Evolutionary conservation across 2,113 vertebrate genomes (phyloP), one percentile per base, ranked within the genome.

Genomic region (Aviceda subcristata): DNA sequence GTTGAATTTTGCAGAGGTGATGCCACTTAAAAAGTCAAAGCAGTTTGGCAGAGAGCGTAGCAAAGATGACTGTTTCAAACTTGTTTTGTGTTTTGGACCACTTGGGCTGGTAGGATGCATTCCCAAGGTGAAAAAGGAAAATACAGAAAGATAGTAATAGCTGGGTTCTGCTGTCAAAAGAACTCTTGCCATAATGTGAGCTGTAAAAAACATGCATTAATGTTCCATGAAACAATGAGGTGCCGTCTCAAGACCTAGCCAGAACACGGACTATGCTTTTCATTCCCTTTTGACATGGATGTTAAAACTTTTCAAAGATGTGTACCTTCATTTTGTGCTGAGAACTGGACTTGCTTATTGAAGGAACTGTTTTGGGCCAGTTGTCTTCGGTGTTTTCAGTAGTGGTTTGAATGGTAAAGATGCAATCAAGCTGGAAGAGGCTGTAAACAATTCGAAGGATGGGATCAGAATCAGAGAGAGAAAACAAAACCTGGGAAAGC

Each of bases 121-220:
- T 82, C 74, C 57, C 14, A 55, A 43, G 57, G 36, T 36, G n/a
- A 38, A 45, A 78, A 50, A 21, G 15, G 10, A 21, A 60, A 64
- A 23, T 7, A 15, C 15, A 38, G n/a, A 5, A 24, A 26, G 14
- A 27, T 2, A 43, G 36, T 11, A 24, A 7, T 16, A n/a, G 19
- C 56, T 84, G 26, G 17, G 24, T 75, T 92, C 45, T 48, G 34
- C 66, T 78, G 16, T 53, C 56, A 36, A 7, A 43, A 41, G 30
- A 74, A 13, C 21, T 6, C 17, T n/a, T 41, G 27, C n/a, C 6
- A 3, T 43, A 39, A 59, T 0, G 2, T 16, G 15, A 84, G 34
- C 45, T 60, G 56, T 59, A 53, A 32, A 62, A 69, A 74, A n/a
- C 3, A 39, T 3, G 43, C 7, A 4, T 23, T 72, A n/a, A 15